Base-by-base conservation (phyloP, 2,888 invertebrate genomes). In the Drosophila austrosaltans region DNA sequence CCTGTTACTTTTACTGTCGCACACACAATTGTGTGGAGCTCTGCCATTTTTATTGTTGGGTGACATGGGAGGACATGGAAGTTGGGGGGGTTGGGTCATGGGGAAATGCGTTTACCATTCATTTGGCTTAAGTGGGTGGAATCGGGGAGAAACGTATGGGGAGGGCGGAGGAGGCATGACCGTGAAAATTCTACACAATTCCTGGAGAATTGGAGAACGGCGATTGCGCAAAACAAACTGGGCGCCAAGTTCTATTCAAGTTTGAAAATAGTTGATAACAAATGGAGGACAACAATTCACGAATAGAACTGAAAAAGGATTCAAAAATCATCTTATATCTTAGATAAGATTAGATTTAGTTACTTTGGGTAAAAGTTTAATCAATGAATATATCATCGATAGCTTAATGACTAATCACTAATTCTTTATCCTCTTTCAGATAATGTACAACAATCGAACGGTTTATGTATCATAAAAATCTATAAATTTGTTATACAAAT, bases 1-100 rank as follows among this genome's bases (percentile, higher is more conserved):
- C 36, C 36, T 36, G 36, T 36, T 36, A 36, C 36, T 36, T 36
- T 36, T 36, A 36, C 36, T 36, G 36, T 36, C 36, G 10, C 30
- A 53, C 39, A 58, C 30, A 53, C 39, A 58, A 58, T 67, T 72
- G 65, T 53, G 72, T 36, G 72, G 69, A 77, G 64, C 70, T 75
- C 89, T 85, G 87, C 85, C 89, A 86, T 86, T 86, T 84, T 89
- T 81, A 87, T 76, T 79, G 75, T 40, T 16, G 16, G 16, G 16
- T 16, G 16, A 16, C 16, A 16, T 16, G 16, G 16, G 0, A 25
- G 22, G 48, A 7, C 3, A 48, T 25, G 22, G 36, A 1, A 36
- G 36, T 10, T 28, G 63, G 6, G 28, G 22, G 54, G 56, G 32
- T 1, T 42, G 32, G 36, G 32, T 28, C 75, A 59, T 74, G 16